A percentile compares a stretch with the other conserved stretches of the same genome.
These are phyloP conservation scores for Eretmocerus hayati DNA, from an alignment of 2,888 invertebrate species.

Conservation along the genomic window DNA sequence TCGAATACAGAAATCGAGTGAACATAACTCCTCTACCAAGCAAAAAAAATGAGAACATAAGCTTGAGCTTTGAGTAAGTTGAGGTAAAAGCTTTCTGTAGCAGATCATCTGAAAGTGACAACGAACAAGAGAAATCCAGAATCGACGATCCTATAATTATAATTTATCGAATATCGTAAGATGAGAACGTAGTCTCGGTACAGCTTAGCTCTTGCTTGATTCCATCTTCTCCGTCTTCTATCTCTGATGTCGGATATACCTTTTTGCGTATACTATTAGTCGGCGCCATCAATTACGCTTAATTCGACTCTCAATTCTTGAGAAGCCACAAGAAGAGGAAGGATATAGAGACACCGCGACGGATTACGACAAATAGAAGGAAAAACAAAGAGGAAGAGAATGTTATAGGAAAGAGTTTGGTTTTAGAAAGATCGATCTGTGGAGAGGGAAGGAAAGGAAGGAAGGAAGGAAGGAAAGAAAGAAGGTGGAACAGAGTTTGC, in stretches of 20 bases:
- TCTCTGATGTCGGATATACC: no score
- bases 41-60: no score
- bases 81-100: no score
- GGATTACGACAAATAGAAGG: background rate
- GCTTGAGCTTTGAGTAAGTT: no score
- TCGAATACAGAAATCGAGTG: no score
- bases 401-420: background rate
- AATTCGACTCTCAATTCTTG: constrained; percentile 9
- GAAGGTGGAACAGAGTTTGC: constrained; percentile 8
- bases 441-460: background rate
- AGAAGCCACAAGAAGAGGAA: background rate
- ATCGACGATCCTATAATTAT: constrained; percentile 18
- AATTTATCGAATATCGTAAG: constrained; percentile 19
- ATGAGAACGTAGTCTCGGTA: no score
- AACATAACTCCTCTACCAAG: no score
- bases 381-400: background rate
- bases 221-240: no score
- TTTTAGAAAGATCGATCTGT: constrained; percentile 4
- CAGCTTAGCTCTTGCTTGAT: no score
- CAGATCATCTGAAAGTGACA: no score
- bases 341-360: background rate
- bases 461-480: constrained; percentile 10
- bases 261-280: no score
- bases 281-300: constrained; percentile 21
- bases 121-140: background rate